Conservation (phyloP, 2,797 vertebrate genomes). For the Corythornis leucogaster region DNA sequence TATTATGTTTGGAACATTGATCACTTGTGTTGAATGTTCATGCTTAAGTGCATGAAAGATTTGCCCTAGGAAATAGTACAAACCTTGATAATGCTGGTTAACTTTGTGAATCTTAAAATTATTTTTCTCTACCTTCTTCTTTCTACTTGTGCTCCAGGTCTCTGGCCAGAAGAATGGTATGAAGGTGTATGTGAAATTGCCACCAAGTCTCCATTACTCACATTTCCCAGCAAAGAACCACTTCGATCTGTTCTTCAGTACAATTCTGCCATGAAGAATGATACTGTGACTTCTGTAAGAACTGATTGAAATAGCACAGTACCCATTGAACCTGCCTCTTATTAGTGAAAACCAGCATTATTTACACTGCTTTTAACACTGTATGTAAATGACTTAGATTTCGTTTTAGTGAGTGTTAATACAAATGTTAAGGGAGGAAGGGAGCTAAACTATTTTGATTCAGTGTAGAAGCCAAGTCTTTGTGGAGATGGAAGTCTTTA, state of each 20-base stretch:
- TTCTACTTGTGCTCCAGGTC: slow-evolving; percentile 76
- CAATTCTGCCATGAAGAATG: slow-evolving; percentile 97
- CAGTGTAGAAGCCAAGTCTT: background rate
- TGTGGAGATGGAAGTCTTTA: background rate
- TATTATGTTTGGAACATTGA: background rate
- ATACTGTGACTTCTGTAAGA: slow-evolving; percentile 91
- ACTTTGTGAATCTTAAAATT: background rate
- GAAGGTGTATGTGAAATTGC: slow-evolving; percentile 97
- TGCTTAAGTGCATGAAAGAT: background rate
- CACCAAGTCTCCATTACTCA: slow-evolving; percentile 93
- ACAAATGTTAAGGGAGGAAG: background rate
- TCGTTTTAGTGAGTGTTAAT: background rate
- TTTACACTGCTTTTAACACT: background rate
- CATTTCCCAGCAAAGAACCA: slow-evolving; percentile 94
- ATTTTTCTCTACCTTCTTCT: background rate
- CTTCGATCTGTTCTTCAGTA: slow-evolving; percentile 96
- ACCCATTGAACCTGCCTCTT: background rate
- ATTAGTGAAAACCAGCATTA: background rate
- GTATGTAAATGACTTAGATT: background rate
- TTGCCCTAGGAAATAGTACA: background rate
- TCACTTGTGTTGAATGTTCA: background rate
- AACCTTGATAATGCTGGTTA: background rate
- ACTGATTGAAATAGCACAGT: background rate
- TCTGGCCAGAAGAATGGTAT: slow-evolving; percentile 98
- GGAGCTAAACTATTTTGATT: background rate